Percentiles rank a stretch among this genome's conserved stretches.
Conservation (phyloP, 2,113 vertebrate genomes). For the Colius striatus region DNA sequence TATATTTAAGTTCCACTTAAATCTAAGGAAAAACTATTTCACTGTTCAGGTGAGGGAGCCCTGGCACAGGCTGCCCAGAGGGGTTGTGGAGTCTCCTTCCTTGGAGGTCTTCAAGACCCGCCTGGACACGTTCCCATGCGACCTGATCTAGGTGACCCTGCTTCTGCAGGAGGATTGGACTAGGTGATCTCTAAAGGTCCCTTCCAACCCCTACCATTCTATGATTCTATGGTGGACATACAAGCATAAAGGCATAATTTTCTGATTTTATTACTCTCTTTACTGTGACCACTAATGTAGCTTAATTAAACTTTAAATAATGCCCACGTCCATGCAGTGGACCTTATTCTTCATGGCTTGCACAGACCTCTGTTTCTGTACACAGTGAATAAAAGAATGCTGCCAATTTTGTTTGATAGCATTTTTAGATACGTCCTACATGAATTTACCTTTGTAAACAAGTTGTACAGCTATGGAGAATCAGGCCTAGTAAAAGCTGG, state of each 20-base stretch:
- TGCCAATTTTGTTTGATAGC: background rate
- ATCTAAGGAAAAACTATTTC: no score
- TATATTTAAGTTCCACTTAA: no score
- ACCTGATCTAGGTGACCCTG: no score
- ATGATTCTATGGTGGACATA: background rate
- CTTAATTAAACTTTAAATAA: background rate
- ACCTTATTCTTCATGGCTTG: background rate
- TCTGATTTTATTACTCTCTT: background rate
- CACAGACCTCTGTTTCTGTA: background rate
- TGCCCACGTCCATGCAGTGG: background rate
- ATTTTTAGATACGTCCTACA: background rate
- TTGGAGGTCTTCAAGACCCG: no score
- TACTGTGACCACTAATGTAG: background rate
- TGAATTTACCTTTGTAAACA: background rate
- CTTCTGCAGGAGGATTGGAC: no score
- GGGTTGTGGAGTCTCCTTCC: no score
- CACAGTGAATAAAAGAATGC: background rate
- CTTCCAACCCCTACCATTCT: no score
- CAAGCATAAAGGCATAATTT: background rate
- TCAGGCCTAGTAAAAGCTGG: constrained; percentile 13
- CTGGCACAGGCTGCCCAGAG: no score
- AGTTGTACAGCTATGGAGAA: background rate
- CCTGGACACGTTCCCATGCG: no score
- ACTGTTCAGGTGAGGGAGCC: no score
- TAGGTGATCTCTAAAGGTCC: no score